Evolutionary conservation across 2,797 vertebrate species (phyloP), one percentile per base, ranked within the genome.

Genomic region (Chanos chanos): DNA sequence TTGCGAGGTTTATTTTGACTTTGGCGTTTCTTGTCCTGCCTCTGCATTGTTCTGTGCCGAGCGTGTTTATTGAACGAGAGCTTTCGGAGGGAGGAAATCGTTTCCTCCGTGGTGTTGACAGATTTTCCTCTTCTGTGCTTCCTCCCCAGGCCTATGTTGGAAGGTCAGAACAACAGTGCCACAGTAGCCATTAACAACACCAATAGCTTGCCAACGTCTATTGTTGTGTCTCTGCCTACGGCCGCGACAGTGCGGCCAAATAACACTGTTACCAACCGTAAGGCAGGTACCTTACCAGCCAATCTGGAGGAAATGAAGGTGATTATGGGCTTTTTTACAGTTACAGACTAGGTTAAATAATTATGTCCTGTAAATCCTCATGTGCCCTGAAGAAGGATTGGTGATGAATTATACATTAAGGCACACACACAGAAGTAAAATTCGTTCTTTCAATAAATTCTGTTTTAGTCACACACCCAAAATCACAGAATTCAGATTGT

Each of bases 251-350:
- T 72, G 36, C 87, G 93, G 30, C 87, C 86, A 55, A 93, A 81
- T 45, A 85, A 65, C 68, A 80, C 74, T 13, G 66, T 85, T 54
- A 83, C 89, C 1, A 89, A 70, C 75, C 92, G 94, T 73, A 97
- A 92, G 73, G 93, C 91, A 1, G 95, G 94, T 40, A 87, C 91
- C 1, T 81, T 99, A 3, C 96, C 96, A 5, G 81, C 92, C 24
- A 98, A 93, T 79, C 68, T 99, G 87, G 96, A 99, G 33, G 96
- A 99, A 71, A 86, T 98, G 88, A 99, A 99, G 95, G 96, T 98
- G 86, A 83, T 28, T 2, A 3, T 25, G 3, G n/a, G 7, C 1
- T 57, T 55, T 1, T 47, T 34, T 10, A 30, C 25, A 15, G 40
- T 18, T 33, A 33, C 12, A 33, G 33, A 31, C 12, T 2, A 39